A percentile compares a stretch with the other conserved stretches of the same genome.
Conservation (phyloP, 2,797 vertebrate genomes). For the Echiichthys vipera region DNA sequence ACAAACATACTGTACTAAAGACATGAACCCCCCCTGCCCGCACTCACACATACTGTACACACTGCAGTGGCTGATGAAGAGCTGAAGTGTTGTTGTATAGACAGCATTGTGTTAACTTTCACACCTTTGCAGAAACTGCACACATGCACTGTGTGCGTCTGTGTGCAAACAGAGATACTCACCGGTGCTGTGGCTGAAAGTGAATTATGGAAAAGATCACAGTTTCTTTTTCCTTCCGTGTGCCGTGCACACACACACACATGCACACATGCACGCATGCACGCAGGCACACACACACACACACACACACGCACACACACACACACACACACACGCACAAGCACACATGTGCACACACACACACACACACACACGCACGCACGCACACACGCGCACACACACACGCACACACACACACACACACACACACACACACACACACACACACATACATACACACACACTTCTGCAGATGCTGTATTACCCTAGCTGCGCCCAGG, state of each 20-base stretch:
- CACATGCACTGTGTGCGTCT: slow-evolving; percentile 5
- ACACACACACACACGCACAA: not conserved
- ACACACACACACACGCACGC: slow-evolving; percentile 30
- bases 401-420: not conserved
- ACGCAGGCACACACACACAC: slow-evolving; percentile 30
- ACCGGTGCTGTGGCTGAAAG: slow-evolving; percentile 31
- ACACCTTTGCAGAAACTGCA: slow-evolving; percentile 55
- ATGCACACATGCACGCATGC: too few species aligned
- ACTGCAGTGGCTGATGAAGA: slow-evolving; percentile 1
- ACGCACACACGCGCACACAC: slow-evolving; percentile 5
- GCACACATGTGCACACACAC: too few species aligned
- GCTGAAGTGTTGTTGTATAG: slow-evolving; percentile 36
- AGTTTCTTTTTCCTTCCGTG: slow-evolving; percentile 21
- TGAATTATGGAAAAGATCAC: slow-evolving; percentile 51
- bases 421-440: slow-evolving; percentile 29
- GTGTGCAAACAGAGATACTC: slow-evolving; percentile 9
- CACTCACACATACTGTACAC: not conserved
- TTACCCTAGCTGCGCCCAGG: too few species aligned
- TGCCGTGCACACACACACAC: slow-evolving; percentile 12
- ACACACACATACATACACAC: slow-evolving; percentile 12
- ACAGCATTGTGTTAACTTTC: slow-evolving; percentile 26
- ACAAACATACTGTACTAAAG: not conserved
- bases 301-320: slow-evolving; percentile 12
- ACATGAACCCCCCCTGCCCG: not conserved
- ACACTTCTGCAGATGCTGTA: slow-evolving; percentile 6